Evolutionary conservation across 2,888 invertebrate genomes (phyloP).

Genomic region (Cheilosia grossa): DNA sequence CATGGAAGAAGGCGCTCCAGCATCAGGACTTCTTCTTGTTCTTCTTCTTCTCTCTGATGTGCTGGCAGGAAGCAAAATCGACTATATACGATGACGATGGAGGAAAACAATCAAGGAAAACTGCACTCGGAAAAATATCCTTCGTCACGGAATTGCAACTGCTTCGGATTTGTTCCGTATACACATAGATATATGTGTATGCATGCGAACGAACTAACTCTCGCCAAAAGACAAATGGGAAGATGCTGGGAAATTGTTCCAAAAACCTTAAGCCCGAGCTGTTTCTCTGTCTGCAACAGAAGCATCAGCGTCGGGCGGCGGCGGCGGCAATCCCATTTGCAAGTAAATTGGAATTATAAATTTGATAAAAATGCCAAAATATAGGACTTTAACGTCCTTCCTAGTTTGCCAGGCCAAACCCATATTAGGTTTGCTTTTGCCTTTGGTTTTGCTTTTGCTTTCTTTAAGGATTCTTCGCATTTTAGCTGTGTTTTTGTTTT

Average conservation of each 20-base stretch:
- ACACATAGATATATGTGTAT: neutral
- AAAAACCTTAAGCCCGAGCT: conserved; percentile 55
- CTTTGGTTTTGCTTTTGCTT: conserved; percentile 16
- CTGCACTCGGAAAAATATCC: conserved; percentile 73
- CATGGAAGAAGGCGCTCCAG: conserved; percentile 5
- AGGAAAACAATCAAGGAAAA: conserved; percentile 74
- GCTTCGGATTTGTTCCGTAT: conserved; percentile 54
- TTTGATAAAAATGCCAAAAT: conserved; percentile 76
- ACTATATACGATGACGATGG: conserved; percentile 42
- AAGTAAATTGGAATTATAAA: conserved; percentile 76
- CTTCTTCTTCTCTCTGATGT: neutral
- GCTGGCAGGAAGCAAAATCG: conserved; percentile 39
- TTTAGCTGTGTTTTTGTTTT: conserved; percentile 10
- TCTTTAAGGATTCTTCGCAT: conserved; percentile 52
- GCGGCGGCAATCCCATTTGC: conserved; percentile 73
- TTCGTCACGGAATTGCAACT: conserved; percentile 72
- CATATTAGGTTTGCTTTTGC: conserved; percentile 32
- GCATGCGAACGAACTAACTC: conserved; percentile 26
- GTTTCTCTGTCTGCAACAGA: conserved; percentile 22
- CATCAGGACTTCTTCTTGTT: conserved; percentile 14
- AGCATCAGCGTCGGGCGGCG: conserved; percentile 6
- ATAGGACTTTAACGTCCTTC: conserved; percentile 72
- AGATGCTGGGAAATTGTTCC: conserved; percentile 68
- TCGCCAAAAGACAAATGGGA: conserved; percentile 51
- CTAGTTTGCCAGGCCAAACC: conserved; percentile 44